phyloP scores from a whole-genome alignment of 2,797 vertebrate species.

The Gorsachius magnificus region DNA sequence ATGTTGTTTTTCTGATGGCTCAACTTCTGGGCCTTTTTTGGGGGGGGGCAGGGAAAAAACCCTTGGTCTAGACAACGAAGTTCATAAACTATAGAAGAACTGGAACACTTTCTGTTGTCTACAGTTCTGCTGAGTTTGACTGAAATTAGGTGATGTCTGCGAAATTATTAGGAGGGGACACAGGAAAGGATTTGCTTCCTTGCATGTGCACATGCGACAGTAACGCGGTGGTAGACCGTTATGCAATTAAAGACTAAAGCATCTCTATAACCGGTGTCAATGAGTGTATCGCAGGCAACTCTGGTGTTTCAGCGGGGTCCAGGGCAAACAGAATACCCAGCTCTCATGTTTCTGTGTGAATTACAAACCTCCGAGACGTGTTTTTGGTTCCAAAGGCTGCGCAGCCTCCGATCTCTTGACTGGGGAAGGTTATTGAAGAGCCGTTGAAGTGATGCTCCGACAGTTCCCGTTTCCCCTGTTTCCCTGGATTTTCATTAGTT shows the following conservation, averaged over 20 bases:
- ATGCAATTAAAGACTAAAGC: no score
- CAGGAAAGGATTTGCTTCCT: not conserved
- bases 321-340: no score
- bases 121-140: accelerated
- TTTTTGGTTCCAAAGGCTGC: not conserved
- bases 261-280: no score
- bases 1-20: not conserved
- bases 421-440: not conserved
- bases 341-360: not conserved
- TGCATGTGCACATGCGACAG: accelerated
- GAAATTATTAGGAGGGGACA: accelerated
- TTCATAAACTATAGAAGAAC: not conserved
- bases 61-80: not conserved
- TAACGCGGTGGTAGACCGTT: accelerated
- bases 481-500: accelerated
- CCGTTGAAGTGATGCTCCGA: not conserved
- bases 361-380: not conserved
- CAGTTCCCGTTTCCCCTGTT: not conserved
- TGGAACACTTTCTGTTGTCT: not conserved
- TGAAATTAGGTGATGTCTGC: accelerated
- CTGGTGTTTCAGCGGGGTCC: not conserved
- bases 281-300: accelerated
- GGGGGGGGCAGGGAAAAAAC: no score
- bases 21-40: not conserved
- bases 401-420: not conserved